Evolutionary conservation across 2,113 vertebrate genomes (phyloP).

Genomic region (Acrocephalus arundinaceus): DNA sequence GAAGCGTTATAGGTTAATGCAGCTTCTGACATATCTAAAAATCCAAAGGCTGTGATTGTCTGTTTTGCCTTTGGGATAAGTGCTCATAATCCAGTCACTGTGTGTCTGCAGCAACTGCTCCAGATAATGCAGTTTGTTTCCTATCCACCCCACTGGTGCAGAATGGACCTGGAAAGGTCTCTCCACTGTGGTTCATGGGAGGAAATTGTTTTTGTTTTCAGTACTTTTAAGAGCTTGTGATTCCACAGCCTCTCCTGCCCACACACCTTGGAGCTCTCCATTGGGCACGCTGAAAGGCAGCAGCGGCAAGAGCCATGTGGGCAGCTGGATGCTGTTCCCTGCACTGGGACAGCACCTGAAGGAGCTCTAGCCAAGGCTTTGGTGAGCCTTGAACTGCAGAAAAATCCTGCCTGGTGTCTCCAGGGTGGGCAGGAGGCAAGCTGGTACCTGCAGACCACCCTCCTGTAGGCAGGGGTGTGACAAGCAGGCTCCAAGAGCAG

Average conservation of each 20-base stretch:
- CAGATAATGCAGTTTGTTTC: background rate
- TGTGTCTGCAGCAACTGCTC: background rate
- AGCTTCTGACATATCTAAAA: background rate
- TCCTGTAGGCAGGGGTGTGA: no score
- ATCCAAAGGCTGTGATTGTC: background rate
- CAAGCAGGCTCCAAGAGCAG: background rate
- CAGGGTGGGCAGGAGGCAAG: background rate
- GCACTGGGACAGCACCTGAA: background rate
- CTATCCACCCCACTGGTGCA: background rate
- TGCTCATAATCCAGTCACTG: background rate
- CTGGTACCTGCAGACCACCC: background rate
- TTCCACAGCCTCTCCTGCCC: background rate
- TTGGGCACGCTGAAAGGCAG: fast-evolving
- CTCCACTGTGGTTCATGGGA: background rate
- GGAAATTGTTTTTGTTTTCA: background rate
- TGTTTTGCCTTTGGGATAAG: background rate
- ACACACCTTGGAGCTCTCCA: background rate
- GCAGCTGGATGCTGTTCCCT: background rate
- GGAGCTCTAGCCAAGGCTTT: background rate
- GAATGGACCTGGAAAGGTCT: background rate
- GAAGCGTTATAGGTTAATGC: slow-evolving; percentile 24
- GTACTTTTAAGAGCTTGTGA: background rate
- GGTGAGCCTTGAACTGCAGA: background rate
- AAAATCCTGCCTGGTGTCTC: fast-evolving
- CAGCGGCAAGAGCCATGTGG: background rate